phyloP scores from a whole-genome alignment of 2,797 vertebrate genomes.

The Garrulus glandarius region DNA sequence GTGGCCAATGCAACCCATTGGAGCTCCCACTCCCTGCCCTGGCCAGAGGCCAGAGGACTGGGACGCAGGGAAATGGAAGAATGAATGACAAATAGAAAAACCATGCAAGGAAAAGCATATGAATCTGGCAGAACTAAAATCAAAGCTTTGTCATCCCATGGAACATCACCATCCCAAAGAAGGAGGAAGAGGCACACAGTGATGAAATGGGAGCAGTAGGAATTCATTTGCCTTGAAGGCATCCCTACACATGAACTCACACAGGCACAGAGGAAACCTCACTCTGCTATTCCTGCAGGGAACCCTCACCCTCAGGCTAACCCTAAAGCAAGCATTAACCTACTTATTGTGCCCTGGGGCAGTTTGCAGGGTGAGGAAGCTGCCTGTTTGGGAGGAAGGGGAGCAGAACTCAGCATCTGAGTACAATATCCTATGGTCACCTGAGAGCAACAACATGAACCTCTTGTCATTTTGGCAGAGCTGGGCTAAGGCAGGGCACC shows the following conservation, averaged over 20 bases:
- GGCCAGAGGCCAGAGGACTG: neutral
- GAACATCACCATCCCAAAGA: neutral
- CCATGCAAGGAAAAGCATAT: neutral
- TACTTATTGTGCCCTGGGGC: slow-evolving; percentile 70
- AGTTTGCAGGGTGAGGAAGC: slow-evolving; percentile 39
- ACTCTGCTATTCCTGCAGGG: slow-evolving; percentile 19
- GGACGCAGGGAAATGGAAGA: neutral
- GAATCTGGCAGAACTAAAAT: neutral
- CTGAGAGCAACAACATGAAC: neutral
- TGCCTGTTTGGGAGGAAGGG: slow-evolving; percentile 17
- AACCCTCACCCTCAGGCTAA: slow-evolving; percentile 71
- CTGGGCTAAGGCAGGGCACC: neutral
- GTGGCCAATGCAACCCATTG: fast-evolving
- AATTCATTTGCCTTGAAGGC: neutral
- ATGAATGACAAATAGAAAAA: neutral
- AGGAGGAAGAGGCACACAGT: neutral
- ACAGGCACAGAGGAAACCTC: neutral
- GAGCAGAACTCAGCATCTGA: slow-evolving; percentile 33
- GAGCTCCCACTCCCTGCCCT: neutral
- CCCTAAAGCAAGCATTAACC: slow-evolving; percentile 75
- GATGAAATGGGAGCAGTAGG: neutral
- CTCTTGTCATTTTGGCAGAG: neutral
- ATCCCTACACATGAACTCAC: neutral
- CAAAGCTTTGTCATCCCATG: neutral
- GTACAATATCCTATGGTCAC: neutral